Percentiles rank a stretch among this genome's conserved stretches.
These are phyloP conservation scores for Amblyornis subalaris DNA, from an alignment of 2,113 vertebrate species.

Conservation along the genomic window DNA sequence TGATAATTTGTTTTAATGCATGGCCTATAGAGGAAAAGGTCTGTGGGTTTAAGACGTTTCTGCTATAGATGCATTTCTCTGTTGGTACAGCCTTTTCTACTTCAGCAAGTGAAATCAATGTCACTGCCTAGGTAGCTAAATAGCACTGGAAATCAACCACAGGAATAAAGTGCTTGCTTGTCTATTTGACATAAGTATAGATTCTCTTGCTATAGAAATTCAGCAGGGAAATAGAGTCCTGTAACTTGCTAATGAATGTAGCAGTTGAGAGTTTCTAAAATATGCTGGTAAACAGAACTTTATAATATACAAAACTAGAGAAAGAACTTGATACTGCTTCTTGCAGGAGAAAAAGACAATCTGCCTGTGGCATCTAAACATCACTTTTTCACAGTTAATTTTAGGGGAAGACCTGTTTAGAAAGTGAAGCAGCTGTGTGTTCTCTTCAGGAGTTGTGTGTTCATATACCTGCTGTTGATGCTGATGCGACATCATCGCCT, in stretches of 20 bases:
- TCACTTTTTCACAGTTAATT: neutral
- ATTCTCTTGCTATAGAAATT: neutral
- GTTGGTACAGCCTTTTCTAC: neutral
- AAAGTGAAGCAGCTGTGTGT: neutral
- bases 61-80: neutral
- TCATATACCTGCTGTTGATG: rapidly evolving
- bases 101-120: neutral
- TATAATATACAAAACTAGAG: neutral
- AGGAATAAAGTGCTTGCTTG: neutral
- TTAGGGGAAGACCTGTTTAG: neutral
- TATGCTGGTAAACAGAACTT: neutral
- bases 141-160: neutral
- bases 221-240: neutral
- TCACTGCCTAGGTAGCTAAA: neutral
- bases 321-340: neutral
- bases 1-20: neutral
- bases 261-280: neutral
- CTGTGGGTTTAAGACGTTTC: neutral
- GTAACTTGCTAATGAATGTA: neutral
- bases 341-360: neutral
- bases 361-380: neutral
- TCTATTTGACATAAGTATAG: neutral
- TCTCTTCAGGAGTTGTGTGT: neutral
- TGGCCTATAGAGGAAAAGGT: neutral
- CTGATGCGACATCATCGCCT: neutral